Evolutionary conservation across 2,888 invertebrate species (phyloP), one percentile per base, ranked within the genome.

Genomic region (Campaea margaritaria): DNA sequence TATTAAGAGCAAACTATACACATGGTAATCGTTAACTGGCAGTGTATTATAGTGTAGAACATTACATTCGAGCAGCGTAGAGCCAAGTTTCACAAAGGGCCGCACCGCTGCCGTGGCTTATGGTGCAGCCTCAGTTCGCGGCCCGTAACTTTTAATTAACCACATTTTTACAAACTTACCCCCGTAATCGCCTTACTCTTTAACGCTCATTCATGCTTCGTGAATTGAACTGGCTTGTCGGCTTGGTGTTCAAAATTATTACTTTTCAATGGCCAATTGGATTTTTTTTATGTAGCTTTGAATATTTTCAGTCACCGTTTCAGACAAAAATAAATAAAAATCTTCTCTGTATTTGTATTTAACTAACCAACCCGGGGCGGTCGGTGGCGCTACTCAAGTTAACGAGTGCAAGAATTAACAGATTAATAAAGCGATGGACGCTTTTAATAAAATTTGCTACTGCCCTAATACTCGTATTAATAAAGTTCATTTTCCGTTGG

Each of bases 111-210:
- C 31, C 54, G 60, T 61, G 67, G 65, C 61, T 67, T 66, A 70
- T 63, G 58, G 62, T 77, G 75, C 77, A 74, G 69, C 65, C 69
- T 60, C 73, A 65, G 69, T 66, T 70, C 70, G 69, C 72, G 54
- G 61, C 65, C 68, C 66, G 65, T 76, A 84, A 85, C 83, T 86
- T 87, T 86, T 87, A 86, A 85, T 85, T 85, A 83, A 85, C 83
- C 82, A 63, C 84, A 80, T 75, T 82, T 83, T 79, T 78, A 77
- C 72, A 77, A 81, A 82, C 79, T 81, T 79, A 80, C 78, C 76
- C 75, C 76, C 75, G 76, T 80, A 81, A 83, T 79, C 76, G 75
- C 78, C 78, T 81, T 79, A 79, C 70, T 67, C 69, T 68, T 70
- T 63, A 72, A 71, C 68, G 74, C 70, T 75, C 73, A 70, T 79